Percentiles rank a stretch among this genome's conserved stretches.
These are phyloP conservation scores for Aethes cnicana DNA, from an alignment of 2,888 invertebrate species.

Conservation along the genomic window DNA sequence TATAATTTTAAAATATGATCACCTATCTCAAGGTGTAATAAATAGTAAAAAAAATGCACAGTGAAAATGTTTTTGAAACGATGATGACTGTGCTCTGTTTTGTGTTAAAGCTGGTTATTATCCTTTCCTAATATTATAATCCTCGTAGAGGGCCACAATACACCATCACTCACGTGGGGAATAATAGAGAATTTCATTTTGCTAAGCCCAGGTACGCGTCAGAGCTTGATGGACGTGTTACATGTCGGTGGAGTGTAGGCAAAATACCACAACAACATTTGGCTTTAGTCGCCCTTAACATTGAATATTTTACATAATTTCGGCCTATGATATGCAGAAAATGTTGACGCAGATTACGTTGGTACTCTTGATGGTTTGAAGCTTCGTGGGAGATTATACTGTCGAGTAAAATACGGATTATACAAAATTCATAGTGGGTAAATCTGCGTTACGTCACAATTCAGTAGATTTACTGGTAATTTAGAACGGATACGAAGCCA, in stretches of 20 bases:
- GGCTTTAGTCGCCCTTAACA: slow-evolving; percentile 11
- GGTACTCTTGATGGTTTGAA: background rate
- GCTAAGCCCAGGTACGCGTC: slow-evolving; percentile 29
- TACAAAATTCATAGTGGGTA: too few relatives aligned
- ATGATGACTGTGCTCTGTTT: too few relatives aligned
- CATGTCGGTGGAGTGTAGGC: background rate
- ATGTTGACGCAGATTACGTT: slow-evolving; percentile 15
- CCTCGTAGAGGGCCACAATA: slow-evolving; percentile 17
- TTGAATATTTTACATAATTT: slow-evolving; percentile 27
- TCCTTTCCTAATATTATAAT: slow-evolving; percentile 25
- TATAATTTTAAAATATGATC: too few relatives aligned
- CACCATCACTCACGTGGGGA: slow-evolving; percentile 22
- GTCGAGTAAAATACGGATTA: too few relatives aligned
- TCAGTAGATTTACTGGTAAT: slow-evolving; percentile 11
- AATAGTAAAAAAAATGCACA: too few relatives aligned
- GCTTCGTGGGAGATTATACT: too few relatives aligned
- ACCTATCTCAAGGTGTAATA: too few relatives aligned
- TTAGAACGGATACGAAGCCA: slow-evolving; percentile 27
- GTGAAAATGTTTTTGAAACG: too few relatives aligned
- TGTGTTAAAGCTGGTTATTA: slow-evolving; percentile 1
- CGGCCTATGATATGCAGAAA: slow-evolving; percentile 14
- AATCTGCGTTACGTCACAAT: slow-evolving; percentile 1
- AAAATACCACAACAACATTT: slow-evolving; percentile 20
- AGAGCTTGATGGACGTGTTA: slow-evolving; percentile 25
- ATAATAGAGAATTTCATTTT: slow-evolving; percentile 31